Evolutionary conservation across 1,140 invertebrate genomes (phyloP).

Genomic region (Magallana angulata): DNA sequence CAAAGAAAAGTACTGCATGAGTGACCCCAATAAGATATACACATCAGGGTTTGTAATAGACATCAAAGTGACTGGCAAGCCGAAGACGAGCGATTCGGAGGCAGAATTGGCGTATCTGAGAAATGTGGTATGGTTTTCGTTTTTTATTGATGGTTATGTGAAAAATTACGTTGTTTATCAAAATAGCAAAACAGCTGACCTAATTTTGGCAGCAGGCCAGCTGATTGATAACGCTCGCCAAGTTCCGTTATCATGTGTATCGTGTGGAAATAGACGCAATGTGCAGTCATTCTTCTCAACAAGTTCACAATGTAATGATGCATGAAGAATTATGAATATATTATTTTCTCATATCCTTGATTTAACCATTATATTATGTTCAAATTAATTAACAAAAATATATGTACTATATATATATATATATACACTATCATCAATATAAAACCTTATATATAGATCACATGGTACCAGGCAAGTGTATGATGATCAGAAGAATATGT

Average conservation of each 20-base stretch:
- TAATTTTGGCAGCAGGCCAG: slow-evolving; percentile 3
- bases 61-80: slow-evolving; percentile 64
- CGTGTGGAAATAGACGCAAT: not conserved
- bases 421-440: no score
- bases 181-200: slow-evolving; percentile 24
- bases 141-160: not conserved
- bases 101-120: slow-evolving; percentile 68
- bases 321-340: no score
- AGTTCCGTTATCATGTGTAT: slow-evolving; percentile 8
- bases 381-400: not conserved
- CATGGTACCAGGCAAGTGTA: no score
- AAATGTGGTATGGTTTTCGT: slow-evolving; percentile 66
- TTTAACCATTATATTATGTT: no score
- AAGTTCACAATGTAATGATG: no score
- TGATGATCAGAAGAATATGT: not conserved
- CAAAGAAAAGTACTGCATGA: slow-evolving; percentile 69
- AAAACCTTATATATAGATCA: no score
- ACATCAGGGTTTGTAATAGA: slow-evolving; percentile 60
- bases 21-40: slow-evolving; percentile 50
- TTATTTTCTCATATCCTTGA: no score
- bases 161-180: not conserved
- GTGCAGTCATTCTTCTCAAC: no score
- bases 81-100: slow-evolving; percentile 59
- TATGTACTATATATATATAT: no score
- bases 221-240: not conserved